Conservation (phyloP, 2,888 invertebrate species). For the Noctua comes region DNA sequence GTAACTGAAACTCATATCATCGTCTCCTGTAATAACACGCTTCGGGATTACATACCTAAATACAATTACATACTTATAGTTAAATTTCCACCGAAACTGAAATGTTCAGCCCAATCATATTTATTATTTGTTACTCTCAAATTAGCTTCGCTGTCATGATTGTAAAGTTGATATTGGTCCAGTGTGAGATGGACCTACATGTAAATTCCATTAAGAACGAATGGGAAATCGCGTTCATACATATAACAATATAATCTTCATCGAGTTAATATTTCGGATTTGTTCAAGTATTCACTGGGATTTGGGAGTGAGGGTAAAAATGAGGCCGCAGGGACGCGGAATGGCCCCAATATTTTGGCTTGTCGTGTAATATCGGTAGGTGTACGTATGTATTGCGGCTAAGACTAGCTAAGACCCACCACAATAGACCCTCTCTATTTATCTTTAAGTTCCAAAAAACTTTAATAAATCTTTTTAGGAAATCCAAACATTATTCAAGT, state of each 20-base stretch:
- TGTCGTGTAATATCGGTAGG: background rate
- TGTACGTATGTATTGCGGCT: background rate
- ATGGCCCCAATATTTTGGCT: background rate
- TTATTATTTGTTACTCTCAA: background rate
- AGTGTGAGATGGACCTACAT: background rate
- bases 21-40: background rate
- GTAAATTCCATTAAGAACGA: conserved; percentile 34
- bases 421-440: background rate
- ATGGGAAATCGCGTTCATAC: conserved; percentile 25
- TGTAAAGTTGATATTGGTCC: conserved; percentile 30
- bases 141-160: background rate
- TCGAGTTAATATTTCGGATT: conserved; percentile 24
- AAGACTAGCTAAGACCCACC: background rate
- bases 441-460: background rate
- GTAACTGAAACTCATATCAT: conserved; percentile 32
- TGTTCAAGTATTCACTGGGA: conserved; percentile 38
- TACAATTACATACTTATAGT: background rate
- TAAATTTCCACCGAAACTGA: conserved; percentile 8
- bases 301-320: conserved; percentile 21
- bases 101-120: background rate
- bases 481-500: background rate
- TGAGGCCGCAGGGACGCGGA: background rate
- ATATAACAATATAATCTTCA: conserved; percentile 32
- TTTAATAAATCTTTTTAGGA: background rate
- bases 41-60: conserved; percentile 31